Evolutionary conservation across 2,113 vertebrate species (phyloP), one percentile per base, ranked within the genome.

Genomic region (Phrynosoma platyrhinos): DNA sequence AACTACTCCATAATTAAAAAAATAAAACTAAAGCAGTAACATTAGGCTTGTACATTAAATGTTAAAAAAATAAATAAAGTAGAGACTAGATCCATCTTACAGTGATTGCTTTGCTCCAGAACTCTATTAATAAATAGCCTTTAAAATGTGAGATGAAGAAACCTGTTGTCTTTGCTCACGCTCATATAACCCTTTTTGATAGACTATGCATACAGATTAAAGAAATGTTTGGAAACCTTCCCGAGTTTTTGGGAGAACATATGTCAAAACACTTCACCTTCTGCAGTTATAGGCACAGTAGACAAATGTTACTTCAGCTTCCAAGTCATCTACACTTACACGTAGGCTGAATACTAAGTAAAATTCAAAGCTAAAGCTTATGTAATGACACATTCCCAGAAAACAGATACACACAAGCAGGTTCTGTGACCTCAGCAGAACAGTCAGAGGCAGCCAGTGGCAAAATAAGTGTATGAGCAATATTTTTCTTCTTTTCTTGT

Each of bases 21-120:
- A 16, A 62, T 16, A 62, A 16, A 16, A 16, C 14, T 62, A 18
- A 14, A 62, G 58, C 58, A 62, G 14, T 62, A 62, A 16, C 10
- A 14, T 58, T 58, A 58, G 55, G 6, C 13, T 62, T 62, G 58
- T 62, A 18, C 4, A 16, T 62, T 62, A 62, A 62, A 18, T 62
- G 18, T 62, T 18, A 18, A 13, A 58, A 14, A 62, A 62, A 62
- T 4, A 62, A 16, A 62, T 62, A 16, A 62, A 10, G 18, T 62
- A 91, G 55, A 77, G 83, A 92, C 81, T 55, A 55, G 91, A 92
- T 90, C 87, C 83, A 91, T 71, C 47, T 91, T 90, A 84, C 89
- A 86, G 42, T 72, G 83, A 47, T n/a, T 72, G 66, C 87, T 88
- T 42, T 12, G 87, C 23, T 32, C 36, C 88, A 83, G 85, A 1